phyloP scores from a whole-genome alignment of 2,113 vertebrate species.

The Speoplatyrhinus poulsoni region DNA sequence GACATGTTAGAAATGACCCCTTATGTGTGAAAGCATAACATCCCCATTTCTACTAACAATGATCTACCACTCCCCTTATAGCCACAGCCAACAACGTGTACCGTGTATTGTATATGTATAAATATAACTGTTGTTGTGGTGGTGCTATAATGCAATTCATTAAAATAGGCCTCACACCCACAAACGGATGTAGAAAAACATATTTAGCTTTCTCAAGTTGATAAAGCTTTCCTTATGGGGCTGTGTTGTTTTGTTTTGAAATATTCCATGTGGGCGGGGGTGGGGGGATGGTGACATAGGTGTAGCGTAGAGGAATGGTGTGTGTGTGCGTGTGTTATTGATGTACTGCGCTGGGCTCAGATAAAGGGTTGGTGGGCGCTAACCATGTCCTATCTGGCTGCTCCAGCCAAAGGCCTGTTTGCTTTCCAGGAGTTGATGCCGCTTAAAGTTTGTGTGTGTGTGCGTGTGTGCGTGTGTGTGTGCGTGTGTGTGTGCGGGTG shows the following conservation, averaged over 20 bases:
- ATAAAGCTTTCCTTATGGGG: conserved; percentile 63
- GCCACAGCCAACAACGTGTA: too few relatives aligned
- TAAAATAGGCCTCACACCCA: background rate
- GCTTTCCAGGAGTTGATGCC: conserved; percentile 66
- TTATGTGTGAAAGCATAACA: conserved; percentile 3
- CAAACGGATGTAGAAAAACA: conserved; percentile 5
- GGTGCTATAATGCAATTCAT: background rate
- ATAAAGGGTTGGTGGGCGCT: conserved; percentile 75
- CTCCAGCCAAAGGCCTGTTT: conserved; percentile 72
- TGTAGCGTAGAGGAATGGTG: conserved; percentile 5
- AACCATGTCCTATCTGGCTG: conserved; percentile 73
- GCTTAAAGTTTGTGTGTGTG: conserved; percentile 51
- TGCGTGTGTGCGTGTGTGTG: conserved; percentile 1
- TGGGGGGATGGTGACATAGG: background rate
- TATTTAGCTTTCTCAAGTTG: conserved; percentile 46
- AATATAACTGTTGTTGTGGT: background rate
- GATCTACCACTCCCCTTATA: too few relatives aligned
- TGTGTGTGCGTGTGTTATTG: conserved; percentile 67
- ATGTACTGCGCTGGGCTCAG: conserved; percentile 72
- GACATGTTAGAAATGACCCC: conserved; percentile 8
- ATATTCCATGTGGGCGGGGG: conserved; percentile 53
- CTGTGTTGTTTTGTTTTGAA: conserved; percentile 70
- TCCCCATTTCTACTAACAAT: background rate
- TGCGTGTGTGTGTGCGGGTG: conserved; percentile 7
- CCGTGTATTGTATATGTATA: background rate